Evolutionary conservation across 2,113 vertebrate genomes (phyloP).

Genomic region (Ophiodon elongatus): DNA sequence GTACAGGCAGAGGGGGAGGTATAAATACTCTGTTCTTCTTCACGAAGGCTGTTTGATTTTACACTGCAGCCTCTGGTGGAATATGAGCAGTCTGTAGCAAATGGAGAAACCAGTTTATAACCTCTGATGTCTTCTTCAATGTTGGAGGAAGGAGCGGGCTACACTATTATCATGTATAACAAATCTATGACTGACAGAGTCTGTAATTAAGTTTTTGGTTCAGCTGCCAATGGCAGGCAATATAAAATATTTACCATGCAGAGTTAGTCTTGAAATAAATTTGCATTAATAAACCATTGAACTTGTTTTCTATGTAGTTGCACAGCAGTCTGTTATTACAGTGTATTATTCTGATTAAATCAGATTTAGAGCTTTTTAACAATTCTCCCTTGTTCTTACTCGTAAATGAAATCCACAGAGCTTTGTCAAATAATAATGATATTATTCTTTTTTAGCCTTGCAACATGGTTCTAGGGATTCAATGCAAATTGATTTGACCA

Average conservation of each 20-base stretch:
- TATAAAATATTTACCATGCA: slow-evolving; percentile 52
- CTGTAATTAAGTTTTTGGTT: slow-evolving; percentile 42
- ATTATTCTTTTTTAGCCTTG: neutral
- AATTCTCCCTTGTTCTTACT: neutral
- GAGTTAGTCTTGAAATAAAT: slow-evolving; percentile 26
- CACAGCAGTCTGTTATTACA: neutral
- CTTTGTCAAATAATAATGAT: neutral
- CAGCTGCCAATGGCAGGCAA: slow-evolving; percentile 15
- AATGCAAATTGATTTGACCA: neutral
- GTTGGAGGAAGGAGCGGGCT: slow-evolving; percentile 14
- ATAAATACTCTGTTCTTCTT: slow-evolving; percentile 58
- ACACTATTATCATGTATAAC: slow-evolving; percentile 15
- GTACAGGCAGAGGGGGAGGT: slow-evolving; percentile 47
- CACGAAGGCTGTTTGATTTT: slow-evolving; percentile 52
- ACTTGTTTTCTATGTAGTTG: slow-evolving; percentile 21
- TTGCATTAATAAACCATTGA: slow-evolving; percentile 24
- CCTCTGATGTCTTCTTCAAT: slow-evolving; percentile 40
- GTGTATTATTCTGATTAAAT: slow-evolving; percentile 7
- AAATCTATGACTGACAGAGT: slow-evolving; percentile 35
- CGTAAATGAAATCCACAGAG: neutral
- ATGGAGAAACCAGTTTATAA: slow-evolving; percentile 44
- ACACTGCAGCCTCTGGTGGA: slow-evolving; percentile 45
- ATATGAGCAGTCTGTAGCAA: slow-evolving; percentile 49
- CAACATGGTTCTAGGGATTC: neutral
- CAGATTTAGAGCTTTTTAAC: neutral